Evolutionary conservation across 2,888 invertebrate species (phyloP).

Genomic region (Hydrotaea cyrtoneurina): DNA sequence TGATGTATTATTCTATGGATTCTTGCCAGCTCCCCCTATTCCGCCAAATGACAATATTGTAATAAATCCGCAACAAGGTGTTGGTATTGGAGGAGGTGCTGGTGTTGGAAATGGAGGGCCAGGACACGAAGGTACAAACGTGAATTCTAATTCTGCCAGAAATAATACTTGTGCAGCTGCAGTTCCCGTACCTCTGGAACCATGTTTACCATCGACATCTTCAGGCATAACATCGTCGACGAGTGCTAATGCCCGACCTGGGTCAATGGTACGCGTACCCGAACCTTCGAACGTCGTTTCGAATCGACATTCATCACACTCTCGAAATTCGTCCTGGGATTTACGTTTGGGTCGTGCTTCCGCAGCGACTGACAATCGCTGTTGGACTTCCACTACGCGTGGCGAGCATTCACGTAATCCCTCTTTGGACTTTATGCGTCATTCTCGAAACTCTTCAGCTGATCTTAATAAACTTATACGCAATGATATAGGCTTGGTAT

Average conservation of each 20-base stretch:
- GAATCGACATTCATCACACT: constrained; percentile 82
- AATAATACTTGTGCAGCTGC: constrained; percentile 35
- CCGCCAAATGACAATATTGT: constrained; percentile 75
- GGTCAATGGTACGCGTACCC: constrained; percentile 81
- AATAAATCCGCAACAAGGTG: constrained; percentile 49
- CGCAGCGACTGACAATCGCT: constrained; percentile 69
- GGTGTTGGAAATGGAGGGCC: too few species aligned
- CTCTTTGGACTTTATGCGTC: constrained; percentile 88
- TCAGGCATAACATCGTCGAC: constrained; percentile 57
- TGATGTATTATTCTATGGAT: constrained; percentile 97
- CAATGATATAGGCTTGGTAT: constrained; percentile 87
- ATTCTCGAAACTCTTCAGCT: constrained; percentile 87
- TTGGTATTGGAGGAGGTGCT: neutral
- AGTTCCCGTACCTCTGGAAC: constrained; percentile 59
- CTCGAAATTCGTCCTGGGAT: constrained; percentile 92
- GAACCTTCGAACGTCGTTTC: constrained; percentile 74
- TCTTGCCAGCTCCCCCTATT: constrained; percentile 89
- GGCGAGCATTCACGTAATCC: constrained; percentile 89
- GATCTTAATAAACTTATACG: constrained; percentile 87
- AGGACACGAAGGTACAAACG: neutral
- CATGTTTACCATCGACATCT: constrained; percentile 71
- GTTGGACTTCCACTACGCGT: constrained; percentile 73
- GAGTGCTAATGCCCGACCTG: constrained; percentile 74
- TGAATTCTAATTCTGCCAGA: constrained; percentile 39
- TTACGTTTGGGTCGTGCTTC: constrained; percentile 82